Evolutionary conservation across 2,113 vertebrate species (phyloP), one percentile per base, ranked within the genome.

Genomic region (Conger conger): DNA sequence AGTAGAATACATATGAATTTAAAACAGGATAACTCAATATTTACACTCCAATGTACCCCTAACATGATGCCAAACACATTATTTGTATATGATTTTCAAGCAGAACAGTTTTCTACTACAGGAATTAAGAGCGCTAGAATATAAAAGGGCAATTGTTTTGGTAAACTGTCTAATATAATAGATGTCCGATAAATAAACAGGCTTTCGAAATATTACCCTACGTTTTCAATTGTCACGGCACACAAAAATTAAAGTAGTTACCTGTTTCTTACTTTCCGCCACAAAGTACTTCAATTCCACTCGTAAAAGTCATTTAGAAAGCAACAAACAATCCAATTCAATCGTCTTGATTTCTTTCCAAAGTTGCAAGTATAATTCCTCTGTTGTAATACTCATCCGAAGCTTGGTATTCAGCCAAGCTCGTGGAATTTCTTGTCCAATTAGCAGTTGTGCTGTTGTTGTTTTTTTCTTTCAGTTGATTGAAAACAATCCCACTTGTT

Each of bases 341-440:
- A n/a, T 77, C 17, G 27, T 87, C 83, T 84, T 86, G 83, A 84
- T 87, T 89, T 88, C 89, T 89, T 86, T 42, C 60, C 85, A 82
- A 83, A 45, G 88, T 89, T 85, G 82, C 88, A 88, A 91, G 81
- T 91, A 84, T 90, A 90, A 91, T 90, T 90, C 90, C 92, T 89
- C 88, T 86, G 87, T 42, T 90, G 90, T 86, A 92, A 92, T 92
- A 87, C 89, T 88, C 79, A 86, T 90, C 89, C 83, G 80, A 90
- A 89, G 90, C 89, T 92, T 91, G 86, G 87, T 87, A 87, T 80
- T 73, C 88, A 89, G 88, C 79, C 91, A 91, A 82, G 82, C 82
- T 91, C 90, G 82, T 79, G 87, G 84, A 87, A 60, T 88, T 87
- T 88, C 20, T 87, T 81, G 87, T 87, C 88, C 87, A 87, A 82